Evolutionary conservation across 2,888 invertebrate genomes (phyloP).

Genomic region (Spatulosminthurus flaviceps): DNA sequence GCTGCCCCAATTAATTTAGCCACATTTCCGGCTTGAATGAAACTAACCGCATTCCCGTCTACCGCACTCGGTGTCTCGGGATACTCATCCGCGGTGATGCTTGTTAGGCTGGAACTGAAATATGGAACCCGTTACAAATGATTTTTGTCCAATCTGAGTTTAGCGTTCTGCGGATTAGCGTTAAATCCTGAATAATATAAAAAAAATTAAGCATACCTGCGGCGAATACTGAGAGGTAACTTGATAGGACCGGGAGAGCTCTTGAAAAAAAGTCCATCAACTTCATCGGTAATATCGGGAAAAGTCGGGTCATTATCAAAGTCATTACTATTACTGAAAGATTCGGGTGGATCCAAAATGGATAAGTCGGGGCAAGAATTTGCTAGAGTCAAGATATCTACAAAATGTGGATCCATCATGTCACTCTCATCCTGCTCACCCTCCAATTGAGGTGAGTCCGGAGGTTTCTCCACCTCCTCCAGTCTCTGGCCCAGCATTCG

Average conservation of each 20-base stretch:
- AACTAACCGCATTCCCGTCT: conserved; percentile 53
- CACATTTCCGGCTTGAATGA: conserved; percentile 50
- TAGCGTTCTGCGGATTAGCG: too few species aligned
- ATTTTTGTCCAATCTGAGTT: too few species aligned
- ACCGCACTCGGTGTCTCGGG: conserved; percentile 46
- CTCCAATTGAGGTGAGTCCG: conserved; percentile 62
- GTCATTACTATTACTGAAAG: too few species aligned
- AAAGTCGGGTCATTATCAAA: too few species aligned
- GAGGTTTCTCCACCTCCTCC: conserved; percentile 57
- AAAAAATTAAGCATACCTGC: conserved; percentile 55
- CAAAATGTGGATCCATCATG: conserved; percentile 59
- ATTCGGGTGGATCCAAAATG: conserved; percentile 53
- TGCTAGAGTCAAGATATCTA: conserved; percentile 60
- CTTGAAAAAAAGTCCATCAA: conserved; percentile 55
- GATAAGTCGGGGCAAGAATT: conserved; percentile 63
- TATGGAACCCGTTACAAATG: too few species aligned
- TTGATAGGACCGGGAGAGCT: conserved; percentile 51
- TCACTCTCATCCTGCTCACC: conserved; percentile 63
- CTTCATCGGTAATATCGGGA: conserved; percentile 49
- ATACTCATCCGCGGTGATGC: conserved; percentile 61
- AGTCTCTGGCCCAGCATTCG: conserved; percentile 60
- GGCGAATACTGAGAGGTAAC: conserved; percentile 60
- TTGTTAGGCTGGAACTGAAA: conserved; percentile 62
- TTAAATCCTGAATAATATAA: too few species aligned
- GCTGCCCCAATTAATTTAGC: conserved; percentile 55